Conservation (phyloP, 2,888 invertebrate genomes). For the Diaphora mendica region DNA sequence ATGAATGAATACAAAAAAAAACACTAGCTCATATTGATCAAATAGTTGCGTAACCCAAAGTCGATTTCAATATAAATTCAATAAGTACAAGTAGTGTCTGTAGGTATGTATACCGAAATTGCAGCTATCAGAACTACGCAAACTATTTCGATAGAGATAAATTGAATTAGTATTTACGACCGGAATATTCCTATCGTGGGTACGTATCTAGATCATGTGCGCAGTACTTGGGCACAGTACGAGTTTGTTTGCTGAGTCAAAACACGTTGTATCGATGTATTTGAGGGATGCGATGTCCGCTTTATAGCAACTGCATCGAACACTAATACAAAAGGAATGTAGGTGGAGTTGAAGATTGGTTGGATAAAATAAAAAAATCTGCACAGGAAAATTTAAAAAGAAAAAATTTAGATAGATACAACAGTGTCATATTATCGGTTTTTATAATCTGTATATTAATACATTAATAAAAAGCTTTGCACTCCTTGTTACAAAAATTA, state of each 20-base stretch:
- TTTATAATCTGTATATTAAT: no score
- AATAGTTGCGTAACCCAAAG: not conserved
- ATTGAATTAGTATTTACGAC: slow-evolving; percentile 17
- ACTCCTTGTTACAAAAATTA: no score
- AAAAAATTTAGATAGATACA: no score
- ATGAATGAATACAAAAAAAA: not conserved
- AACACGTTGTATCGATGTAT: slow-evolving; percentile 35
- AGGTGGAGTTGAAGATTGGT: slow-evolving; percentile 9
- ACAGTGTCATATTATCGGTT: no score
- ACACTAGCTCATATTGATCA: not conserved
- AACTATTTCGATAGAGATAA: slow-evolving; percentile 3
- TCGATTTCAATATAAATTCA: not conserved
- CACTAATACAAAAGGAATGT: slow-evolving; percentile 25
- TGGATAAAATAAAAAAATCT: not conserved
- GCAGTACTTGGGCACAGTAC: slow-evolving; percentile 15
- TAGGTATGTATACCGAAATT: not conserved
- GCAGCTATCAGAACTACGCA: not conserved
- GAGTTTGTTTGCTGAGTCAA: slow-evolving; percentile 29
- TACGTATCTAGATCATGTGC: slow-evolving; percentile 29
- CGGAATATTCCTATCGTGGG: slow-evolving; percentile 49
- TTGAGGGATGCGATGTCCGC: slow-evolving; percentile 26
- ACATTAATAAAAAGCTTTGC: no score
- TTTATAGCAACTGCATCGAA: slow-evolving; percentile 12
- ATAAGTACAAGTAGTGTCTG: not conserved
- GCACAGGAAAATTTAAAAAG: no score